Conservation (phyloP, 2,888 invertebrate species). For the Clitarchus hookeri region DNA sequence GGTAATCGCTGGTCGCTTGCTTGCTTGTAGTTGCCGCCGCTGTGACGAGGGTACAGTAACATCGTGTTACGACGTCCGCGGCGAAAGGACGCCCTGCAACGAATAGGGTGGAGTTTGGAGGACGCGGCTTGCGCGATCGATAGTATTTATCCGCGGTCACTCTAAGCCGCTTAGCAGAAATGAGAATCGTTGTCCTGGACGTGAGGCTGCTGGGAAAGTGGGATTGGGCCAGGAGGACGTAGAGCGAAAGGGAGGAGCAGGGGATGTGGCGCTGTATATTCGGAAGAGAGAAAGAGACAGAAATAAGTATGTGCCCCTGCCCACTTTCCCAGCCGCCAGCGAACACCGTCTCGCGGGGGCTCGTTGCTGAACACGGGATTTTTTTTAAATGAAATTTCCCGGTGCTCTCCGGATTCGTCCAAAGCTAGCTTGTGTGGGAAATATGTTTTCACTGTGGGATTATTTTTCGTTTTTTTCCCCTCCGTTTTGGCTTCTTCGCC, state of each 20-base stretch:
- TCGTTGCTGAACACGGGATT: background rate
- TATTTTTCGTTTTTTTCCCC: background rate
- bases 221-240: background rate
- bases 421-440: background rate
- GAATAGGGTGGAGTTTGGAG: background rate
- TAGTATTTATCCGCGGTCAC: constrained; percentile 14
- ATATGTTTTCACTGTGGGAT: background rate
- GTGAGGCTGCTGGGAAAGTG: background rate
- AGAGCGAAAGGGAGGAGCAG: background rate
- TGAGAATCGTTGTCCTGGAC: background rate
- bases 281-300: background rate
- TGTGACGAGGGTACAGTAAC: no score
- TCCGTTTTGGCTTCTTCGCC: background rate
- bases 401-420: background rate
- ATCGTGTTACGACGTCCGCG: no score
- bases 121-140: background rate
- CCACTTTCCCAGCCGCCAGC: background rate
- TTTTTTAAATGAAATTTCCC: background rate
- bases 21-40: no score
- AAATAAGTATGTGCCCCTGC: background rate
- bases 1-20: no score
- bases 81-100: no score
- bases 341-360: no score
- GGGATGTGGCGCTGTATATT: background rate
- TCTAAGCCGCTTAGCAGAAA: constrained; percentile 10